Evolutionary conservation across 2,797 vertebrate species (phyloP).

Genomic region (Acanthiza pusilla): DNA sequence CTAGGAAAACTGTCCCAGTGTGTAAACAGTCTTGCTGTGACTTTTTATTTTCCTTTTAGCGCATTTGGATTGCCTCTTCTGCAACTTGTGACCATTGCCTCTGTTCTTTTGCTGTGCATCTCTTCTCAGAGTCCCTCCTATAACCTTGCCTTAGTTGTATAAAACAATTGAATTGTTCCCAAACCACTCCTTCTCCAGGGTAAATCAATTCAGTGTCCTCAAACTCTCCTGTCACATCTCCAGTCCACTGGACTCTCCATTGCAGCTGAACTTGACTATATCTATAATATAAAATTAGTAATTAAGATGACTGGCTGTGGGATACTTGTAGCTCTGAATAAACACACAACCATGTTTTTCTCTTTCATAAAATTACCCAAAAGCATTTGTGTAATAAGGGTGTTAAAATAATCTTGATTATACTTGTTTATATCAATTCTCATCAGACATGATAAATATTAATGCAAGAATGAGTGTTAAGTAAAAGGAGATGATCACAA

Average conservation of each 20-base stretch:
- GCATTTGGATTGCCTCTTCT: background rate
- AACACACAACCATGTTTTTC: background rate
- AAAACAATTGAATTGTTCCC: background rate
- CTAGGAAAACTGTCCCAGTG: background rate
- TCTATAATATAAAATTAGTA: background rate
- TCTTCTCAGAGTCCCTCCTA: background rate
- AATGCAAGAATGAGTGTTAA: constrained; percentile 9
- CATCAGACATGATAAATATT: constrained; percentile 46
- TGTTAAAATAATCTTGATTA: constrained; percentile 37
- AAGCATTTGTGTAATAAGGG: background rate
- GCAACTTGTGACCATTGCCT: background rate
- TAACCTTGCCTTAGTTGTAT: background rate
- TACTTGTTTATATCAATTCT: constrained; percentile 49
- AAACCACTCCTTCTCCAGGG: background rate
- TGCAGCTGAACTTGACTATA: background rate
- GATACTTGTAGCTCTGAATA: background rate
- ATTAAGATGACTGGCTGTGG: background rate
- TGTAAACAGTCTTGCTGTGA: background rate
- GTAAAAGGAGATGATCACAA: background rate
- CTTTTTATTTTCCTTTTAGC: background rate
- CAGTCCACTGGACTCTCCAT: background rate
- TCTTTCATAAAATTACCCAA: background rate
- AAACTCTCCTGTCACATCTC: background rate
- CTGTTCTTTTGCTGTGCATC: background rate
- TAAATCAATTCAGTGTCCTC: background rate